Evolutionary conservation across 2,888 invertebrate genomes (phyloP), one percentile per base, ranked within the genome.

Genomic region (Spodoptera littoralis): DNA sequence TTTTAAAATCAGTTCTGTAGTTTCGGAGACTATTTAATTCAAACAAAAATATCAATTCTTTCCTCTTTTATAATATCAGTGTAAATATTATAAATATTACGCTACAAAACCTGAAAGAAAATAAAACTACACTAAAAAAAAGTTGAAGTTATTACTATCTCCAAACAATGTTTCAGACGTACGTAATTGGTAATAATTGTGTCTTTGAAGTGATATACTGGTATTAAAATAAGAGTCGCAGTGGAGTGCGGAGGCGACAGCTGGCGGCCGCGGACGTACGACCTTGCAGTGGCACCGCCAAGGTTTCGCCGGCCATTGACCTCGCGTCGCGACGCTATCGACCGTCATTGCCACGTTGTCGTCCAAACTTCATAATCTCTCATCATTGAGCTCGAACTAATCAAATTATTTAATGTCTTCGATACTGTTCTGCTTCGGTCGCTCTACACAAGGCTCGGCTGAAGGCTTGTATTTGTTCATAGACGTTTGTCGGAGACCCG

Each of bases 201-300:
- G 11, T 51, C 4, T 41, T 24, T 46, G 8, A 53, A 3, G 46
- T 45, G 44, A 43, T 50, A 12, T 22, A 58, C 43, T n/a, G 42
- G 44, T 52, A 43, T 44, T 36, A 57, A 51, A 64, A 52, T 52
- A 47, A 27, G 54, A 48, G 30, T 43, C 46, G 46, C 24, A 36
- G 27, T 11, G 5, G 44, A 53, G 47, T 24, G 36, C 42, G 53
- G 46, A 55, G 67, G 64, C 71, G 77, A 72, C 75, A 74, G 76
- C 76, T 79, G 77, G 82, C 88, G 87, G 85, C 18, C 66, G 79
- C 30, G 60, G 64, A 53, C 63, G 66, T 36, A 36, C 80, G 79
- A 79, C 90, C 90, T 90, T 89, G 90, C 87, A 82, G 81, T 83
- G 82, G 65, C 83, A 78, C 75, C 87, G 84, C 80, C 89, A 87